A percentile compares a stretch with the other conserved stretches of the same genome.
Conservation (phyloP, 2,113 vertebrate genomes). For the Campylorhamphus procurvoides region DNA sequence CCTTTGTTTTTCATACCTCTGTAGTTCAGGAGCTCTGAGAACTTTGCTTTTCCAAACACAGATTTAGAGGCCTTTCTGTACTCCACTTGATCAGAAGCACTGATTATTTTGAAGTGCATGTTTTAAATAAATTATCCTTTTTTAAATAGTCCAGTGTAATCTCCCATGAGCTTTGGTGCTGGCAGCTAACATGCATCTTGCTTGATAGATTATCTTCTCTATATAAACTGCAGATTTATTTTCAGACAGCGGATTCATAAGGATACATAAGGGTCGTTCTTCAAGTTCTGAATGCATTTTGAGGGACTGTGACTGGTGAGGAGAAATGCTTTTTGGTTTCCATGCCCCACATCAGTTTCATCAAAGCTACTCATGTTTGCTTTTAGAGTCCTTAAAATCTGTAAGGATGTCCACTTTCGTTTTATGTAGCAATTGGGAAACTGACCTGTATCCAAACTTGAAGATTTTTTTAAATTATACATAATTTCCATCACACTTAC, state of each 20-base stretch:
- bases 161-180: not conserved
- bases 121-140: not conserved
- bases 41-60: not conserved
- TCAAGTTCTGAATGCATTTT: not conserved
- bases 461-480: not conserved
- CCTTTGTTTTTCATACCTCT: not conserved
- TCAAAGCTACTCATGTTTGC: not conserved
- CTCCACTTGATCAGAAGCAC: not conserved
- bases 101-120: not conserved
- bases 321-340: not conserved
- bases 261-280: not conserved
- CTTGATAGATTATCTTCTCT: not conserved
- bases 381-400: not conserved
- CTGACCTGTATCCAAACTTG: not conserved
- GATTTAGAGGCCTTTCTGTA: not conserved
- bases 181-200: not conserved
- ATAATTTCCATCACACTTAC: not conserved
- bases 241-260: not conserved
- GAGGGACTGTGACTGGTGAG: not conserved
- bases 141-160: not conserved
- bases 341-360: not conserved
- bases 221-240: not conserved
- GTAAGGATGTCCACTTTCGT: not conserved
- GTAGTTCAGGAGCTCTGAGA: not conserved
- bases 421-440: not conserved